A percentile compares a stretch with the other conserved stretches of the same genome.
These are phyloP conservation scores for Eueremaeus valkanovi DNA, from an alignment of 2,888 invertebrate species.

Conservation along the genomic window DNA sequence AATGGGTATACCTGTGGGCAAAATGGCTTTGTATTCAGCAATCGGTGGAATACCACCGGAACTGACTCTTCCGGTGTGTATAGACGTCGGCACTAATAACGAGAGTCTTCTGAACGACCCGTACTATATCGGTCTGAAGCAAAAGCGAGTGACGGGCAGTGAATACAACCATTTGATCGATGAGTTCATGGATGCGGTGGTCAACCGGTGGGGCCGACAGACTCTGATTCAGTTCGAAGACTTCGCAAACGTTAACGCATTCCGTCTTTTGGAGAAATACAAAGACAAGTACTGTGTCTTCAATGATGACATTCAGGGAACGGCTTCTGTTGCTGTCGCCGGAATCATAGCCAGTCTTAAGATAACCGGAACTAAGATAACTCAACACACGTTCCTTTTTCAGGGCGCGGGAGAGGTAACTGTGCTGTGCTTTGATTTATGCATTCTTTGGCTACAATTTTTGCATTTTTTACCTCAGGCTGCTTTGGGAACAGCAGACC, in stretches of 20 bases:
- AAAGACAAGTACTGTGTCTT: conserved; percentile 85
- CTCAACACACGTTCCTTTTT: conserved; percentile 83
- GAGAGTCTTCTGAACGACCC: conserved; percentile 84
- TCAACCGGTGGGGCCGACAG: conserved; percentile 58
- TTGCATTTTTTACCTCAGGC: conserved; percentile 65
- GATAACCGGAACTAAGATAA: conserved; percentile 73
- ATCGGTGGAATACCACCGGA: conserved; percentile 93
- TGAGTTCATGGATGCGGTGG: conserved; percentile 92
- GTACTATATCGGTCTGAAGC: conserved; percentile 86
- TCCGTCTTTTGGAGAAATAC: conserved; percentile 84
- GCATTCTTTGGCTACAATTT: too few species aligned
- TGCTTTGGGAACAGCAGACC: conserved; percentile 83
- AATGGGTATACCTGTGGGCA: conserved; percentile 99
- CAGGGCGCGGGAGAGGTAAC: conserved; percentile 94
- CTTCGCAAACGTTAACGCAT: conserved; percentile 96
- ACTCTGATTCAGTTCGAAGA: conserved; percentile 83
- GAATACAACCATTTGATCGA: conserved; percentile 90
- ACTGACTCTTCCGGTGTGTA: conserved; percentile 86
- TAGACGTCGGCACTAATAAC: conserved; percentile 92
- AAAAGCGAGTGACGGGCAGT: conserved; percentile 73
- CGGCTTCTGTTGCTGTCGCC: conserved; percentile 91
- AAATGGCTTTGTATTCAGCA: conserved; percentile 92
- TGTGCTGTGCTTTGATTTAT: too few species aligned
- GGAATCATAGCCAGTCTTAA: conserved; percentile 82
- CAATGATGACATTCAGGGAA: conserved; percentile 86